Evolutionary conservation across 2,113 vertebrate species (phyloP).

Genomic region (Bungarus multicinctus): DNA sequence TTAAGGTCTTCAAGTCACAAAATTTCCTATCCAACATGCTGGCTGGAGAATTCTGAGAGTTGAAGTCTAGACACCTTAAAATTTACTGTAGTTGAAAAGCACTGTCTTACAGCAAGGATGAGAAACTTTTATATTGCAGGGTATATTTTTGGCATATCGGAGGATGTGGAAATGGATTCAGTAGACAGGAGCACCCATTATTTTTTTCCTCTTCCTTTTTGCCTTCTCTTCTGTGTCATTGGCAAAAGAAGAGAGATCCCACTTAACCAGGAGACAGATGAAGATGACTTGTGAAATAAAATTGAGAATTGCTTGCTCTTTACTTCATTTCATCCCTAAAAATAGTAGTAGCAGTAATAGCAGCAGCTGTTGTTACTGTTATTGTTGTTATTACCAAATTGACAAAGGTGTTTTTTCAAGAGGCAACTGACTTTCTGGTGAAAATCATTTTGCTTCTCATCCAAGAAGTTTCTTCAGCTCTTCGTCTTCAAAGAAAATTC

Average conservation of each 20-base stretch:
- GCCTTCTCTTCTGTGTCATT: neutral
- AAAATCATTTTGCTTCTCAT: no score
- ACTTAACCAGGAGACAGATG: neutral
- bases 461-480: no score
- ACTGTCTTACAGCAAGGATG: neutral
- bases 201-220: neutral
- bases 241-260: neutral
- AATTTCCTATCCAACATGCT: neutral
- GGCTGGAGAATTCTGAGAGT: neutral
- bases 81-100: neutral
- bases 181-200: neutral
- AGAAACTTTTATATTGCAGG: neutral
- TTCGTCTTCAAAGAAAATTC: no score
- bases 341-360: no score
- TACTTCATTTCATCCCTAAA: neutral
- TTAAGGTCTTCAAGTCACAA: neutral
- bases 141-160: neutral
- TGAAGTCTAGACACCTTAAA: neutral
- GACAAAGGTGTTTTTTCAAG: no score
- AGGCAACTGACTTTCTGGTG: no score
- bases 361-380: no score
- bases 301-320: neutral
- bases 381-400: no score
- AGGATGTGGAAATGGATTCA: neutral
- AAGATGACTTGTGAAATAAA: neutral